phyloP scores from a whole-genome alignment of 2,888 invertebrate genomes.

The Tryphoninae sp. region DNA sequence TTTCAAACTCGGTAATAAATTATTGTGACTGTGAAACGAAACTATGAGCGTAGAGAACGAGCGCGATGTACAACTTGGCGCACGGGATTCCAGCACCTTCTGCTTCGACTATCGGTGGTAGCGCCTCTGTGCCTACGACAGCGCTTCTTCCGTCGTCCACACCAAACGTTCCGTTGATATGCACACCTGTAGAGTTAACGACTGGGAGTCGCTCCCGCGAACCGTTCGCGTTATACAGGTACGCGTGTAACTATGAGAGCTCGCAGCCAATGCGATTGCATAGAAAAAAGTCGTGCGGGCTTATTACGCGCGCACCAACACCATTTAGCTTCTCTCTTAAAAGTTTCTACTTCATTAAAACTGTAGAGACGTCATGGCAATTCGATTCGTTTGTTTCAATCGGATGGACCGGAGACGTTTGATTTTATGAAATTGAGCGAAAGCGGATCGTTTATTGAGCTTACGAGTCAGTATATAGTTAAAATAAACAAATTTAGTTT shows the following conservation, averaged over 20 bases:
- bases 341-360: too few species aligned
- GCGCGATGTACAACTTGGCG: conserved; percentile 43
- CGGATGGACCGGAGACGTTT: too few species aligned
- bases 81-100: conserved; percentile 57
- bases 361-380: too few species aligned
- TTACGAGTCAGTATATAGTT: too few species aligned
- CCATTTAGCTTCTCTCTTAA: too few species aligned
- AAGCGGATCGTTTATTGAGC: too few species aligned
- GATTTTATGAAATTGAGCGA: too few species aligned
- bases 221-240: too few species aligned
- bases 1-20: not conserved
- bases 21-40: not conserved
- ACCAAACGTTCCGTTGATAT: conserved; percentile 38
- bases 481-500: too few species aligned
- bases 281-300: not conserved
- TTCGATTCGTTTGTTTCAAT: too few species aligned
- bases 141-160: conserved; percentile 57
- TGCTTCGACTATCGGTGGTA: conserved; percentile 60
- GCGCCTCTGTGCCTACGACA: conserved; percentile 46
- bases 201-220: conserved; percentile 23
- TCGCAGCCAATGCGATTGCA: conserved; percentile 41
- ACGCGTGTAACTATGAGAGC: conserved; percentile 42
- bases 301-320: too few species aligned
- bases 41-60: conserved; percentile 38
- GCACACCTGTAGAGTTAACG: conserved; percentile 37